phyloP scores from a whole-genome alignment of 2,797 vertebrate species.

The Coranthus polyacanthus region DNA sequence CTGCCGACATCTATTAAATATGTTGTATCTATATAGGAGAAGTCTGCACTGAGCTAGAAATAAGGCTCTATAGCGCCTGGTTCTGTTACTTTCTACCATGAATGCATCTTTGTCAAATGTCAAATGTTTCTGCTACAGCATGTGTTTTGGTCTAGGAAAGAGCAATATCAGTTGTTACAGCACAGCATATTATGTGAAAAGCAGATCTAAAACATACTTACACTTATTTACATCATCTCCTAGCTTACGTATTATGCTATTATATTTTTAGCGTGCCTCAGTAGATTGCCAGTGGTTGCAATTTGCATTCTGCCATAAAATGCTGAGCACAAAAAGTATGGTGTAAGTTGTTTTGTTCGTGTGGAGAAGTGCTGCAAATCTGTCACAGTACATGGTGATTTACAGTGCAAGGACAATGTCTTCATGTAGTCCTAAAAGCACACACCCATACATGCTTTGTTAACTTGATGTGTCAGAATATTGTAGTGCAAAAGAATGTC shows the following conservation, averaged over 20 bases:
- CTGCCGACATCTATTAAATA: slow-evolving; percentile 24
- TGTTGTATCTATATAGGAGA: background rate
- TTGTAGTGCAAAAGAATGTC: slow-evolving; percentile 2
- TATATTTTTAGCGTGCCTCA: background rate
- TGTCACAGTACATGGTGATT: background rate
- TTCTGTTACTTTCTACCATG: background rate
- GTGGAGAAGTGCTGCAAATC: background rate
- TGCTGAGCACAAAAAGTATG: slow-evolving; percentile 1
- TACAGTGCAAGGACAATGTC: slow-evolving; percentile 1
- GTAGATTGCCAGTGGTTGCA: background rate
- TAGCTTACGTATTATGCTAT: background rate
- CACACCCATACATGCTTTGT: background rate
- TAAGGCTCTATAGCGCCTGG: too few species aligned
- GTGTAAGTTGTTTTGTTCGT: slow-evolving; percentile 2
- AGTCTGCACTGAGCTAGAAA: background rate
- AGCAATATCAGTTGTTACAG: background rate
- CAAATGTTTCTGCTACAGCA: too few species aligned
- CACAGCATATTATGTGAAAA: background rate
- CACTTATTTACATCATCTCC: background rate
- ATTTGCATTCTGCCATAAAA: slow-evolving; percentile 1
- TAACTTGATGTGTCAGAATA: background rate
- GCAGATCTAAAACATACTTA: background rate
- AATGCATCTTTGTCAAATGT: background rate
- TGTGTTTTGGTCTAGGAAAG: background rate
- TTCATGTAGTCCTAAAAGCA: background rate